Base-by-base conservation (phyloP, 2,888 invertebrate genomes). In the Perizoma affinitatum region DNA sequence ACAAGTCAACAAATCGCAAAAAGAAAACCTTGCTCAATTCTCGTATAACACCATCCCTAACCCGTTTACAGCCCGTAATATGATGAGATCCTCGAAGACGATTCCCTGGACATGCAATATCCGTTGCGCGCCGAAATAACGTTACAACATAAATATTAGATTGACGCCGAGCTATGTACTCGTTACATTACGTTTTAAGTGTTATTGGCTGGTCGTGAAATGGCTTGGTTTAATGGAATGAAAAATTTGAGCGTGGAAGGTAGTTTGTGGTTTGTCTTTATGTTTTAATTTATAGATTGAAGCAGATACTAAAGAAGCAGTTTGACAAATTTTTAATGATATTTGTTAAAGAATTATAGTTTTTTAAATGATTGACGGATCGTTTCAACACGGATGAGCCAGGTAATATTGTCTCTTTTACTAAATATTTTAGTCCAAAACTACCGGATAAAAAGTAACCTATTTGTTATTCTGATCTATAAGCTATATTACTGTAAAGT, bases 151-250 rank as follows among this genome's bases (percentile, higher is more conserved):
- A 86, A 86, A 87, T 86, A 85, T 84, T 84, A 79, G 74, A 86
- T 84, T 72, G 86, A 79, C 76, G 76, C 64, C 71, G 60, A 74
- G 84, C 85, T 84, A 86, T 87, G 80, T 83, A 83, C 78, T 72
- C 56, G 67, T 72, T 69, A 80, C 81, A 79, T 85, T 80, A 80
- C 70, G 73, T 52, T 63, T 63, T 63, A 63, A 63, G 52, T 59
- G 63, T 58, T 58, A 63, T 59, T 63, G 54, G 62, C 44, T 44
- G 46, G 43, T 48, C 46, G 54, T 46, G 48, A 48, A 42, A 44
- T 42, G 42, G 40, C 11, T 22, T 22, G 3, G 22, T 22, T 22
- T 22, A 42, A 43, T 49, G 54, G 51, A 33, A 54, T 54, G 54
- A 58, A 54, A 54, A 51, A 40, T 22, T 62, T 50, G 36, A 42